Percentiles rank a stretch among this genome's conserved stretches.
Conservation (phyloP, 2,113 vertebrate species). For the Bothrops jararaca region DNA sequence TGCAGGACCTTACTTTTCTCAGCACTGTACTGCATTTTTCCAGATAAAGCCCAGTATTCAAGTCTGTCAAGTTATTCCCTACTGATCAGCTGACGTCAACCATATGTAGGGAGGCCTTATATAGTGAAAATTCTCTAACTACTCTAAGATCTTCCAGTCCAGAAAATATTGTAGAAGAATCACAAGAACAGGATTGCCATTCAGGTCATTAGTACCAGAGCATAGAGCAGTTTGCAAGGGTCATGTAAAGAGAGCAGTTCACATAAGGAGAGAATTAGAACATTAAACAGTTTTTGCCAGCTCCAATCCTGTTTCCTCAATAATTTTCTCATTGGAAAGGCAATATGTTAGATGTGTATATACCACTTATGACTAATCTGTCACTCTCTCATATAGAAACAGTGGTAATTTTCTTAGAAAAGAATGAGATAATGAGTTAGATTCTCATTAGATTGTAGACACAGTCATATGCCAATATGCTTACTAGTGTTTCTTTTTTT, state of each 20-base stretch:
- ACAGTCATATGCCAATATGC: neutral
- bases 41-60: neutral
- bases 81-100: neutral
- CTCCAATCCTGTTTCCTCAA: neutral
- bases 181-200: neutral
- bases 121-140: neutral
- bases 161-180: neutral
- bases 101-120: neutral
- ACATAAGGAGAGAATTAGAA: neutral
- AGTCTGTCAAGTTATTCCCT: neutral
- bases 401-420: neutral
- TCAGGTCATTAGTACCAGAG: neutral
- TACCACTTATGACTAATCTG: neutral
- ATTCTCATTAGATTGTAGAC: neutral
- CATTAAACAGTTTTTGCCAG: neutral
- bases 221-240: neutral
- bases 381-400: neutral
- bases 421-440: neutral
- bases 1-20: neutral
- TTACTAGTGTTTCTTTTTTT: neutral
- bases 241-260: neutral
- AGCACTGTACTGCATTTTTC: neutral
- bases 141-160: neutral
- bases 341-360: neutral
- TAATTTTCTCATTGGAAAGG: neutral